Percentiles rank a stretch among this genome's conserved stretches.
phyloP scores from a whole-genome alignment of 2,797 vertebrate genomes.

The Neostethus bicornis region DNA sequence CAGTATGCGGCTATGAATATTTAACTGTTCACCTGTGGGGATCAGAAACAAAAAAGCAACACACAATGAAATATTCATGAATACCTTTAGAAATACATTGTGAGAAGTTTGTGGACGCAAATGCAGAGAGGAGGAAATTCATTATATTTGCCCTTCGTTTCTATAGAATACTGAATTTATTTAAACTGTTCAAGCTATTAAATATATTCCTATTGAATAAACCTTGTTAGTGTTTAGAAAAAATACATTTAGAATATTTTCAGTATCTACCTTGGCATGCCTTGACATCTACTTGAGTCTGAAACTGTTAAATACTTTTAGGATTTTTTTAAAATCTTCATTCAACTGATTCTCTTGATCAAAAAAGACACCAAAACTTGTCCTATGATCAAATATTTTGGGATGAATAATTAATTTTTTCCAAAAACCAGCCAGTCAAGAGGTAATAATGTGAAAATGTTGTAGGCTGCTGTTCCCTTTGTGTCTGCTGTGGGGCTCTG shows the following conservation, averaged over 20 bases:
- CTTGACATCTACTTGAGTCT: background rate
- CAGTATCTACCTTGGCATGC: slow-evolving; percentile 14
- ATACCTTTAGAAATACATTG: slow-evolving; percentile 39
- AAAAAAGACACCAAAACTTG: background rate
- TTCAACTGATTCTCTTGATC: slow-evolving; percentile 4
- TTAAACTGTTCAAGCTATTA: slow-evolving; percentile 30
- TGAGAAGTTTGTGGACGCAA: slow-evolving; percentile 1
- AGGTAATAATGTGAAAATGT: slow-evolving; percentile 32
- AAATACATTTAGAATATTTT: slow-evolving; percentile 62
- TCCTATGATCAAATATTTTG: background rate
- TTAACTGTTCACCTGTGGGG: slow-evolving; percentile 49
- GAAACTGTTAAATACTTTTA: slow-evolving; percentile 23
- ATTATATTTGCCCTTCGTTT: slow-evolving; percentile 17
- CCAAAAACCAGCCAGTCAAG: background rate
- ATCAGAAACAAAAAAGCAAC: slow-evolving; percentile 55
- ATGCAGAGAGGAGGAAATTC: slow-evolving; percentile 21
- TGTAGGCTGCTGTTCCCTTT: slow-evolving; percentile 75
- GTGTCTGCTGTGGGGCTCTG: slow-evolving; percentile 83
- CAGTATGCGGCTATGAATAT: slow-evolving; percentile 41
- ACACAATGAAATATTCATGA: slow-evolving; percentile 54
- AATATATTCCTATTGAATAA: slow-evolving; percentile 29
- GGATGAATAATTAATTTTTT: slow-evolving; percentile 13
- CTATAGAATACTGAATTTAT: slow-evolving; percentile 33
- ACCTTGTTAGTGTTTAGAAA: slow-evolving; percentile 27
- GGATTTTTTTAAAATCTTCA: no score